These are phyloP conservation scores for Furcula furcula DNA, from an alignment of 2,888 invertebrate genomes.

Conservation along the genomic window DNA sequence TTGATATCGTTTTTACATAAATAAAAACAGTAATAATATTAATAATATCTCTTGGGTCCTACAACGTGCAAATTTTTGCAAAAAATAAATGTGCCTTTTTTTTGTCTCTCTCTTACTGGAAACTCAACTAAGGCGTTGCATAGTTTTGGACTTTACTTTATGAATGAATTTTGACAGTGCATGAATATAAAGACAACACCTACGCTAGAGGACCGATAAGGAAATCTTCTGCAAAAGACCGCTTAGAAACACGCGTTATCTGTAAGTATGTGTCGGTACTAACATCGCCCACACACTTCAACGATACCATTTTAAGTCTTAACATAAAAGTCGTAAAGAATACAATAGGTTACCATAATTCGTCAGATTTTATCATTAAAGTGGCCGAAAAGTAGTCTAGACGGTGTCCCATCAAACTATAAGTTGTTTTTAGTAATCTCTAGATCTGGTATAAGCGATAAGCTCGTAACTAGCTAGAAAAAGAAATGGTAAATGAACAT, in stretches of 20 bases:
- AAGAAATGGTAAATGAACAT: no score
- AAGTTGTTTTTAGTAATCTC: slow-evolving; percentile 10
- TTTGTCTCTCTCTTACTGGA: no score
- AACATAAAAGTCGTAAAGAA: slow-evolving; percentile 11
- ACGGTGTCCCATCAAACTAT: slow-evolving; percentile 9
- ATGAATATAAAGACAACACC: not conserved
- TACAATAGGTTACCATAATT: slow-evolving; percentile 12
- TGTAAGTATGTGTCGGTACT: not conserved
- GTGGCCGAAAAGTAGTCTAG: slow-evolving; percentile 30
- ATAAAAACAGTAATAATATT: no score
- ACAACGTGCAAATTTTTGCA: no score
- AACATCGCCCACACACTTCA: slow-evolving; percentile 7
- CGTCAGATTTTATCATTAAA: slow-evolving; percentile 27
- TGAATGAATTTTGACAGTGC: no score
- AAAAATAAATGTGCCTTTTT: no score
- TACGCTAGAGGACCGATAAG: slow-evolving; percentile 24
- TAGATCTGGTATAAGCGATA: slow-evolving; percentile 8
- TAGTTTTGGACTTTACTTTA: no score
- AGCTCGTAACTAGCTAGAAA: no score
- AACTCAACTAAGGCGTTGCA: no score
- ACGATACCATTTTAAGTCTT: slow-evolving; percentile 10
- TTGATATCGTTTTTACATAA: no score
- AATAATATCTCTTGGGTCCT: no score
- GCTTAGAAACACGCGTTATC: slow-evolving; percentile 16
- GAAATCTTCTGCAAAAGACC: slow-evolving; percentile 24